Conservation (phyloP, 2,888 invertebrate genomes). For the Allygus modestus region DNA sequence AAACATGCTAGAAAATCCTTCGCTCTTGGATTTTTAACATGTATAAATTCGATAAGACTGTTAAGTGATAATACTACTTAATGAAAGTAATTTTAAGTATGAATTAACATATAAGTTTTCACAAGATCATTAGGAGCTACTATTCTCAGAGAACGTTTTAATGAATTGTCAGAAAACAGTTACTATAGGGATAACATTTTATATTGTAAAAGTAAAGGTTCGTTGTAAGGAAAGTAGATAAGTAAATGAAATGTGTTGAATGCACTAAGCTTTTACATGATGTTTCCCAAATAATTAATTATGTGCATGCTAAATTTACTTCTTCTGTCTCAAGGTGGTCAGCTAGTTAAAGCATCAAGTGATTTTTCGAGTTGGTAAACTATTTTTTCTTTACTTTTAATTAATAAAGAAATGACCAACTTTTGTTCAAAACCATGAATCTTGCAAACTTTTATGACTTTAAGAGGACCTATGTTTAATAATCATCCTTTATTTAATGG, state of each 20-base stretch:
- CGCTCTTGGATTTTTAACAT: background rate
- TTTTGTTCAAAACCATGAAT: constrained; percentile 11
- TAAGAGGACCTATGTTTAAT: no score
- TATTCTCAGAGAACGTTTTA: background rate
- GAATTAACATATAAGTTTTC: background rate
- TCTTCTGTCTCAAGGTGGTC: no score
- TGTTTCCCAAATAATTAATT: background rate
- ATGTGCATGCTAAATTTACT: background rate
- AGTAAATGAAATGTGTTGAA: background rate
- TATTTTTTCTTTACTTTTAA: background rate
- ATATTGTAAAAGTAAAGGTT: background rate
- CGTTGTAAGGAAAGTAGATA: background rate
- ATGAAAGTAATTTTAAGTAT: background rate
- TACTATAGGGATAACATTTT: constrained; percentile 8
- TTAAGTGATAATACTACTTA: background rate
- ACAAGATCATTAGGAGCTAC: background rate
- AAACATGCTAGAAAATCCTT: constrained; percentile 15
- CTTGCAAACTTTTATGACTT: background rate
- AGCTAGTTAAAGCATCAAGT: no score
- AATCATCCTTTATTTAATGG: no score
- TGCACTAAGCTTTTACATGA: background rate
- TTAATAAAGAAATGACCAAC: background rate
- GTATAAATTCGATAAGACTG: background rate
- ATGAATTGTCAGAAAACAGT: background rate
- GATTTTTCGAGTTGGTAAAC: background rate